Base-by-base conservation (phyloP, 2,797 vertebrate genomes). In the Typhlichthys subterraneus region DNA sequence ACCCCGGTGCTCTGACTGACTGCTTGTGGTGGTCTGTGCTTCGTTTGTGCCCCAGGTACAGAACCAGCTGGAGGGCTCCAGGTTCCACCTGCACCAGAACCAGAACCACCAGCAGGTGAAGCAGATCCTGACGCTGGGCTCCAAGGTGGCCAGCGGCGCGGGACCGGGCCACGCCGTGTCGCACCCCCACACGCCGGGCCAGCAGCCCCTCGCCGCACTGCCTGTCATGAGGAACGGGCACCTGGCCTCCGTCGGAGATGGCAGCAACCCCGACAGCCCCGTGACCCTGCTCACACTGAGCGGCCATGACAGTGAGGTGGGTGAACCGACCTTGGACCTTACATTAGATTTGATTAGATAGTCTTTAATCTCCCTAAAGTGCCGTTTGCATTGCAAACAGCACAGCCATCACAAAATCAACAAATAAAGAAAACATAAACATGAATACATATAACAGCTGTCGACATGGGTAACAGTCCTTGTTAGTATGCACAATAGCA, bases 91-190 rank as follows among this genome's bases (percentile, higher is more conserved):
- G 59, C 94, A 95, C 59, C 95, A 95, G 84, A 83, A 85, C 69
- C 96, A 95, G 88, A 93, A 90, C 63, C 93, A 96, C 63, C 93
- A 96, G 79, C 96, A 97, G 84, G 93, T 95, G 80, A 96, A 97
- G 80, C 94, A 98, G 81, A 97, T 96, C 81, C 82, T 97, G 87
- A 94, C 95, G 0, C 89, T 97, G 12, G 96, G 97, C 52, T 91
- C 92, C 68, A 96, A 95, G 83, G 74, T 95, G 47, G 83, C 86
- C 65, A 78, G 88, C 1, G 74, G 86, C 8, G 77, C 91, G 19
- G 84, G 83, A 52, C 94, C 94, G 64, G 85, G 87, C 0, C 85
- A 95, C 60, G 69, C 90, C 1, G 67, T 85, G 33, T 77, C 90
- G 3, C 92, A 94, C 54, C 85, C 93, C 6, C 92, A 94, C 79